Conservation (phyloP, 2,113 vertebrate genomes). For the Ptychochromis oligacanthus region DNA sequence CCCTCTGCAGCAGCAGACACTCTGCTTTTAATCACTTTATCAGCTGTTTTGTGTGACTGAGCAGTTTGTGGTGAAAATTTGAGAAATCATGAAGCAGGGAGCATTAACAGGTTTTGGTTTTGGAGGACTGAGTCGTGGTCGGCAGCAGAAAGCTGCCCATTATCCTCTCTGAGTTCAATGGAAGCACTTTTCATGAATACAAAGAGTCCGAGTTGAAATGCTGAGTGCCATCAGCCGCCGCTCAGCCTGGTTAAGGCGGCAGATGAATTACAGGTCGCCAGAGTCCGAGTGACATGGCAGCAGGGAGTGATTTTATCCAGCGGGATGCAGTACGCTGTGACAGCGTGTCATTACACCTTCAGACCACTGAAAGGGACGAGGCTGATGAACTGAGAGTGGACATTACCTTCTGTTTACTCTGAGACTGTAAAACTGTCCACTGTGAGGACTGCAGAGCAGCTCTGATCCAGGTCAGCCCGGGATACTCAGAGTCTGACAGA, state of each 20-base stretch:
- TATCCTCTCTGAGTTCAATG: not conserved
- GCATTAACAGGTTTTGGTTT: not conserved
- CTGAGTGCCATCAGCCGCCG: not conserved
- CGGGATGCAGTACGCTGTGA: not conserved
- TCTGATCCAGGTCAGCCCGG: not conserved
- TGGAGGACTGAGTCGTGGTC: not conserved
- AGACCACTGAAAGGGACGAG: not conserved
- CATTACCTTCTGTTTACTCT: not conserved
- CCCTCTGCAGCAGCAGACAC: not conserved
- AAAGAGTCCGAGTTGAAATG: not conserved
- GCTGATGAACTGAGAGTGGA: not conserved
- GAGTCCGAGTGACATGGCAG: too few species aligned
- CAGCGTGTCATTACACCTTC: not conserved
- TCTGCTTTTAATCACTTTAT: not conserved
- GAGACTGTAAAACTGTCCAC: not conserved
- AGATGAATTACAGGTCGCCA: slow-evolving; percentile 14
- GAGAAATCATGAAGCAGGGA: too few species aligned
- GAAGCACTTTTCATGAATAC: not conserved
- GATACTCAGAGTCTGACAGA: not conserved
- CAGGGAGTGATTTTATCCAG: slow-evolving; percentile 5
- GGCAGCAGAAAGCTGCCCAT: slow-evolving; percentile 1
- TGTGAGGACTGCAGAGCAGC: not conserved
- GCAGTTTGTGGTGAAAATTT: not conserved
- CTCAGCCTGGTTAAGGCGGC: not conserved
- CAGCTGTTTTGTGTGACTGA: not conserved